Percentiles rank a stretch among this genome's conserved stretches.
Conservation (phyloP, 2,113 vertebrate species). For the Lepus americanus region DNA sequence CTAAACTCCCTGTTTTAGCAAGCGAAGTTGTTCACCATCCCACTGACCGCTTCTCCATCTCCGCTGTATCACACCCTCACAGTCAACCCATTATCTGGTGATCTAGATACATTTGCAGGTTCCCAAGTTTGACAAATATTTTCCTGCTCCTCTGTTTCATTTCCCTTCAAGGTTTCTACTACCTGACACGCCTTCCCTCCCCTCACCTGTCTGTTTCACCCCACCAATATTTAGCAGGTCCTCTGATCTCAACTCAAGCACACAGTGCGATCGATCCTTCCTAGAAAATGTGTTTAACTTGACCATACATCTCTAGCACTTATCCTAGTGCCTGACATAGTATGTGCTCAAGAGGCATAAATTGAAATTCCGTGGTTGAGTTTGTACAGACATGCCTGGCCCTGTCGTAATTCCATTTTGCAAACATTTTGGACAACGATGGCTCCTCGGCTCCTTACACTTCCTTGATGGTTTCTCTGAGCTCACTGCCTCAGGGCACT, state of each 20-base stretch:
- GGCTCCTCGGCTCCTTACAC: background rate
- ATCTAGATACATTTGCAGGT: conserved; percentile 29
- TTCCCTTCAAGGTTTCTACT: background rate
- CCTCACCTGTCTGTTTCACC: background rate
- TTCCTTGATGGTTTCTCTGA: background rate
- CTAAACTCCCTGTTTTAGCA: background rate
- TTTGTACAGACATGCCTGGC: background rate
- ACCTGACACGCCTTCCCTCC: background rate
- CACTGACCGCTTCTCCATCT: background rate
- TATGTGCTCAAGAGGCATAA: conserved; percentile 13
- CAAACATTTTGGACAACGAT: background rate
- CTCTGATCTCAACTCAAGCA: background rate
- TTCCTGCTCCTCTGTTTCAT: background rate
- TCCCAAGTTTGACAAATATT: conserved; percentile 12
- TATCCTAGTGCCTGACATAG: background rate
- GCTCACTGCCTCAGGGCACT: background rate
- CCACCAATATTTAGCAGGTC: background rate
- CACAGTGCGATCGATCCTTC: background rate
- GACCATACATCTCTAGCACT: background rate
- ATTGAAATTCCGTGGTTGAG: background rate
- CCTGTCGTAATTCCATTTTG: background rate
- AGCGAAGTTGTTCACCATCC: background rate
- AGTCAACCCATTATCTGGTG: background rate
- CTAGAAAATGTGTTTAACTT: background rate
- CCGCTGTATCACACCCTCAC: background rate